A percentile compares a stretch with the other conserved stretches of the same genome.
phyloP scores from a whole-genome alignment of 2,888 invertebrate genomes.

The Chrysotoxum bicinctum region DNA sequence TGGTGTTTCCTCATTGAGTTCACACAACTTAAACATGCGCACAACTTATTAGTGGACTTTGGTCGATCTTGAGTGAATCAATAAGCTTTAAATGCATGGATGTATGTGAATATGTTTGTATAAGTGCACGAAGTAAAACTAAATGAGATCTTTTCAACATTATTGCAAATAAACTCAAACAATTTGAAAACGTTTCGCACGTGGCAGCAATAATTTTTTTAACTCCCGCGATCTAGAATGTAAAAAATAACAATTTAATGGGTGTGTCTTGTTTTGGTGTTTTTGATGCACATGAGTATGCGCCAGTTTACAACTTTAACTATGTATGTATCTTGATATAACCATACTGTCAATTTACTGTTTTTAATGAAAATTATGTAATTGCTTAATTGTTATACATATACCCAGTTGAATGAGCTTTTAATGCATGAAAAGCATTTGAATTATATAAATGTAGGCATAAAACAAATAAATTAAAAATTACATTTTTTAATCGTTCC shows the following conservation, averaged over 20 bases:
- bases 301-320: background rate
- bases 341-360: too few species aligned
- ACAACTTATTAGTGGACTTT: background rate
- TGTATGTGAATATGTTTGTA: background rate
- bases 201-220: conserved; percentile 57
- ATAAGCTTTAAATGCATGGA: background rate
- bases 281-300: background rate
- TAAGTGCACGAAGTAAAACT: background rate
- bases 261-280: conserved; percentile 16
- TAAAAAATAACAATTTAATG: conserved; percentile 6
- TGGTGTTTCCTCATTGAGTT: background rate
- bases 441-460: too few species aligned
- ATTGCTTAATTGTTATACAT: background rate
- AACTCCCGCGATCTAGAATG: conserved; percentile 5
- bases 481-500: too few species aligned
- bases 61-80: conserved; percentile 4
- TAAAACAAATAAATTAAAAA: too few species aligned
- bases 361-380: background rate
- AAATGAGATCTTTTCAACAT: background rate
- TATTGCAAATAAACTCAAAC: background rate
- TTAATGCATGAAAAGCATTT: too few species aligned
- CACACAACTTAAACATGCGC: background rate
- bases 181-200: conserved; percentile 31
- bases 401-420: too few species aligned
- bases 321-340: background rate